Base-by-base conservation (phyloP, 2,888 invertebrate species). In the Trissoscelio sp. region DNA sequence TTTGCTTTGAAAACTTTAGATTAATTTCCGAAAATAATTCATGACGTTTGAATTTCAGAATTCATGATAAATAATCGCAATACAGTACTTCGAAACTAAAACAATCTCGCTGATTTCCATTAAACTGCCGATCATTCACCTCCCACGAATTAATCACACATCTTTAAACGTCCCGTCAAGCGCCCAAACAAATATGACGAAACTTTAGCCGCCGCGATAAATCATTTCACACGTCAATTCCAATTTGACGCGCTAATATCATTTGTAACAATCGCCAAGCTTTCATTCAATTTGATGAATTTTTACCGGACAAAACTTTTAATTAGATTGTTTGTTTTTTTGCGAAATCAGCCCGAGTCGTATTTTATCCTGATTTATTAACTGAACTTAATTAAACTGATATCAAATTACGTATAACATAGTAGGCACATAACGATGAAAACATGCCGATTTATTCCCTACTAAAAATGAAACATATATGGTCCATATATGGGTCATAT, bases 201-300 rank as follows among this genome's bases (percentile, higher is more conserved):
- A 60, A 42, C 28, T 60, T 60, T 6, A 7, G 12, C 4, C 28
- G 28, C 44, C 28, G 16, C 62, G 31, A 62, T 62, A 62, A 64
- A 51, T 66, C 51, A 51, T 66, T 66, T 66, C 51, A 31, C 64
- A 64, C 51, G 64, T 48, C 64, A 66, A 66, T 51, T 66, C 24
- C 51, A 39, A 39, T 51, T 66, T 39, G 39, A 51, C 51, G 37
- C 22, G 51, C 37, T 66, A 51, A 66, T 51, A 37, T 66, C 51
- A 51, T 66, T 66, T 66, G 64, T 64, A 64, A 64, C 64, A 48
- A 48, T 34, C 34, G 48, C 48, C 20, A 16, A 14, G 48, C 34
- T 46, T 64, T 64, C 64, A 48, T 64, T 64, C 48, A 64, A 42
- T 34, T 44, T 53, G 51, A 51, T 37, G 37, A 48, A 66, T 66